These are phyloP conservation scores for Leptinotarsa haldemani DNA, from an alignment of 2,888 invertebrate genomes.

Conservation along the genomic window DNA sequence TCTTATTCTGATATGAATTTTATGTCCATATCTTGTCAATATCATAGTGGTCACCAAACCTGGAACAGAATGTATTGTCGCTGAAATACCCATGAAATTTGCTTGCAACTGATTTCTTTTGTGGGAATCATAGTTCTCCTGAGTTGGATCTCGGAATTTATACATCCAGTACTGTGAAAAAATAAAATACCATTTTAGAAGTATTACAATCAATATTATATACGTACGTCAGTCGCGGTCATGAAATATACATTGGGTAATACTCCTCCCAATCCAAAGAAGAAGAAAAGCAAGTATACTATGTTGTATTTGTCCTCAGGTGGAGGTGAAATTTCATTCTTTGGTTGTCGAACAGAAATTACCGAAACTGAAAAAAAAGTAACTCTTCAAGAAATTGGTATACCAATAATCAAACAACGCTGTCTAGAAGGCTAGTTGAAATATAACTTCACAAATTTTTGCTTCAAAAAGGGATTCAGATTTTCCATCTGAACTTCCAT, in stretches of 20 bases:
- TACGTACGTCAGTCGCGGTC: conserved; percentile 38
- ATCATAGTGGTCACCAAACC: conserved; percentile 40
- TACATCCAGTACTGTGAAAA: conserved; percentile 44
- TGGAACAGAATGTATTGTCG: conserved; percentile 26
- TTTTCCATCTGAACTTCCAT: too few relatives aligned
- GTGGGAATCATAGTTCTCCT: conserved; percentile 24
- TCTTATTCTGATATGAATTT: conserved; percentile 36
- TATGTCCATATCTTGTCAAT: conserved; percentile 39
- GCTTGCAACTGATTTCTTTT: conserved; percentile 34
- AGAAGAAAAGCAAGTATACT: conserved; percentile 27
- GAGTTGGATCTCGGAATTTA: conserved; percentile 35
- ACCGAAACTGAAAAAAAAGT: background rate
- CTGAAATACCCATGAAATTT: conserved; percentile 26
- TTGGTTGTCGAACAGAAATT: background rate
- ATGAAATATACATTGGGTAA: conserved; percentile 27
- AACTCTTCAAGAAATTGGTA: background rate
- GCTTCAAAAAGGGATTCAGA: too few relatives aligned
- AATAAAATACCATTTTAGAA: background rate
- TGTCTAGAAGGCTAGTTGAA: too few relatives aligned
- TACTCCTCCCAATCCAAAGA: conserved; percentile 25
- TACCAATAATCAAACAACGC: too few relatives aligned
- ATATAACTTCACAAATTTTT: too few relatives aligned
- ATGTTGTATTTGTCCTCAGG: conserved; percentile 30
- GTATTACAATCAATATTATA: background rate
- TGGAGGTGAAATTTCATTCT: background rate